Base-by-base conservation (phyloP, 2,113 vertebrate genomes). In the Sphyrna mokarran region DNA sequence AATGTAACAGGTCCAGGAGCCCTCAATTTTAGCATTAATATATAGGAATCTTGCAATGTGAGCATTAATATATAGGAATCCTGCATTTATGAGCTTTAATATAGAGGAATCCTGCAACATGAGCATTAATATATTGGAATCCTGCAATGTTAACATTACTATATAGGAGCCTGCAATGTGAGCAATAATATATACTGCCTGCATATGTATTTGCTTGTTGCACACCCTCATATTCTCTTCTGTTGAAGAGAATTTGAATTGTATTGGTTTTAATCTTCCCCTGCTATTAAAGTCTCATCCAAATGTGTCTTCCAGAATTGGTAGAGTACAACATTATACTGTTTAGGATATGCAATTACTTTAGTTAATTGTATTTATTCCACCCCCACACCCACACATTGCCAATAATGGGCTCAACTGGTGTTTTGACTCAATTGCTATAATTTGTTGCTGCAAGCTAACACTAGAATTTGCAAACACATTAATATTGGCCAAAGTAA, bases 311-410 rank as follows among this genome's bases (percentile, higher is more conserved):
- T 90, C 58, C 63, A 18, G 29, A 63, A n/a, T 63, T 90, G 26
- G 58, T 90, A 7, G 58, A 90, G 26, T 63, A 90, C 29, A 89
- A 58, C 26, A n/a, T 90, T 61, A 90, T 63, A 90, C 54, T 61
- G 33, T 90, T 90, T 90, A 63, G 6, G 58, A 63, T 90, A 63
- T 90, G 58, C 87, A 63, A 63, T 90, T 58, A 63, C 87, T 90
- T 90, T 29, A 90, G 11, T 90, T 90, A 90, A 90, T 90, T 90
- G 54, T 63, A 90, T 90, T n/a, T 63, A 90, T 90, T 61, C 87
- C 87, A 90, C 58, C 87, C 29, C 26, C 86, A 90, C 87, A 90
- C 87, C 87, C 87, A 90, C 54, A 90, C 58, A 18, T 90, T 63
- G 58, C 61, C 58, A 90, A 63, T 63, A 61, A 33, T 58, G 16